Evolutionary conservation across 2,888 invertebrate species (phyloP).

Genomic region (Eristalis arbustorum): DNA sequence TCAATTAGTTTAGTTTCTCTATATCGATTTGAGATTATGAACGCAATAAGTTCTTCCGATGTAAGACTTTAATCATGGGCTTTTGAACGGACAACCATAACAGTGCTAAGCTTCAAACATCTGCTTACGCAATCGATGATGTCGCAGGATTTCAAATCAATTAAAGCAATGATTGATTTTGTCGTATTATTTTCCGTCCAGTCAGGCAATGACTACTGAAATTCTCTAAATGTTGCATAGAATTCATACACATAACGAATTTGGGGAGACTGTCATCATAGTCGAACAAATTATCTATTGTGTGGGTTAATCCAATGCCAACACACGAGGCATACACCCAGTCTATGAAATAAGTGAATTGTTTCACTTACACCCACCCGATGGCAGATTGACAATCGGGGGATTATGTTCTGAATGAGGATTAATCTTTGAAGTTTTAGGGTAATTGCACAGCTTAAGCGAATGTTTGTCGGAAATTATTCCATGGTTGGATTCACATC

Average conservation of each 20-base stretch:
- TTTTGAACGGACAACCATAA: too few species aligned
- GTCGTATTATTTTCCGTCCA: not conserved
- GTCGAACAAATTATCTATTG: not conserved
- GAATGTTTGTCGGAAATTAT: not conserved
- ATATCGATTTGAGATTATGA: not conserved
- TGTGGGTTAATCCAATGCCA: not conserved
- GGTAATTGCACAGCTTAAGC: not conserved
- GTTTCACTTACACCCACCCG: not conserved
- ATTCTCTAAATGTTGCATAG: too few species aligned
- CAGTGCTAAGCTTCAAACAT: too few species aligned
- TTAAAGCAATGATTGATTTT: too few species aligned
- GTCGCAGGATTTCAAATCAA: too few species aligned
- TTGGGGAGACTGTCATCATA: not conserved
- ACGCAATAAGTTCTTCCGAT: not conserved
- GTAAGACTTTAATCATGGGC: not conserved
- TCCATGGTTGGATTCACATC: not conserved
- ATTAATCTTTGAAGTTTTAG: slow-evolving; percentile 7
- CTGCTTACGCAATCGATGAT: too few species aligned
- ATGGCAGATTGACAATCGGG: slow-evolving; percentile 11
- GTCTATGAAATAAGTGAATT: slow-evolving; percentile 12
- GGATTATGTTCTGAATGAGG: slow-evolving; percentile 24
- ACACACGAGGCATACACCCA: not conserved
- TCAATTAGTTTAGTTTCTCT: slow-evolving; percentile 34
- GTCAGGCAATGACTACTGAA: not conserved
- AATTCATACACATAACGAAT: not conserved